A percentile compares a stretch with the other conserved stretches of the same genome.
phyloP scores from a whole-genome alignment of 2,888 invertebrate species.

The Tachina lurida region DNA sequence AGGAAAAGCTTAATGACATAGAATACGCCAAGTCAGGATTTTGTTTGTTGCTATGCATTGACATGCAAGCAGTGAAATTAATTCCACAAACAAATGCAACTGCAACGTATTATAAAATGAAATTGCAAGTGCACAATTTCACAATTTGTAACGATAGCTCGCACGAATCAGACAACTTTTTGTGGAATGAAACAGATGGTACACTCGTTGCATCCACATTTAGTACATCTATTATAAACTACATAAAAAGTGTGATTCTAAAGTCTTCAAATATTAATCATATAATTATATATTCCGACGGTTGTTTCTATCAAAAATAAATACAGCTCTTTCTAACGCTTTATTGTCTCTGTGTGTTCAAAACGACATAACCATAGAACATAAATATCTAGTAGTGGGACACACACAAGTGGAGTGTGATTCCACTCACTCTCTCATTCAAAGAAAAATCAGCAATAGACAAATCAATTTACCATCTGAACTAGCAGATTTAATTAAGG shows the following conservation, averaged over 20 bases:
- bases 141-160: background rate
- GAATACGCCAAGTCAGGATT: background rate
- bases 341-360: background rate
- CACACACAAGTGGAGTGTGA: background rate
- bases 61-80: background rate
- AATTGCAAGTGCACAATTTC: background rate
- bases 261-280: background rate
- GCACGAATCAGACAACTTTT: background rate
- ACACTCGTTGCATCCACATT: background rate
- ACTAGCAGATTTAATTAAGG: slow-evolving; percentile 3
- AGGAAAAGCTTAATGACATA: too few species aligned
- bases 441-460: background rate
- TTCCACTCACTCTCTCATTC: background rate
- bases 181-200: background rate
- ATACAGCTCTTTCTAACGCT: background rate
- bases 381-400: background rate
- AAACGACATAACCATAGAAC: background rate
- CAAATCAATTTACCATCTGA: background rate
- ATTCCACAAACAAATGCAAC: slow-evolving; percentile 12
- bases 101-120: slow-evolving; percentile 6
- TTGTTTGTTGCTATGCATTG: background rate
- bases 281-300: background rate
- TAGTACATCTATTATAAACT: background rate
- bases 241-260: background rate
- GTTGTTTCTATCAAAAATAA: background rate